phyloP scores from a whole-genome alignment of 2,888 invertebrate genomes.

The Scaptomyza caliginosa region DNA sequence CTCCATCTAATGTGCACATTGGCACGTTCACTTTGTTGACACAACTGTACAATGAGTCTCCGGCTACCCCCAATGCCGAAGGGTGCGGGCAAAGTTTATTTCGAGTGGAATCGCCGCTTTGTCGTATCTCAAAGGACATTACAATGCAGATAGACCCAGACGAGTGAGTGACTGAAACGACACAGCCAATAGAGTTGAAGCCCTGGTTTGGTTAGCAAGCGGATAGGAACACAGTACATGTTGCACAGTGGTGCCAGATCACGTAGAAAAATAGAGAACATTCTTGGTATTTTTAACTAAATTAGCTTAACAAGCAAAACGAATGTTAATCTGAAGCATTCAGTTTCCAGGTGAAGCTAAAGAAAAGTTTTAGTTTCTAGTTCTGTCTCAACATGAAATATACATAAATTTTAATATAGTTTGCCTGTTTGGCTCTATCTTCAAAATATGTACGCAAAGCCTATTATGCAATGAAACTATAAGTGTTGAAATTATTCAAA shows the following conservation, averaged over 20 bases:
- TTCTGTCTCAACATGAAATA: too few species aligned
- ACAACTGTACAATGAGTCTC: constrained; percentile 65
- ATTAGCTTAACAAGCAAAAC: neutral
- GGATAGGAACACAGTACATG: constrained; percentile 8
- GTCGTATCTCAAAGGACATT: constrained; percentile 77
- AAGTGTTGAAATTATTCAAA: too few species aligned
- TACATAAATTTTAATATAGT: too few species aligned
- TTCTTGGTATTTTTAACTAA: too few species aligned
- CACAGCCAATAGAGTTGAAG: constrained; percentile 53
- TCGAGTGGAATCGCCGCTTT: constrained; percentile 78
- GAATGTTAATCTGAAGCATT: neutral
- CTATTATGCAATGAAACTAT: too few species aligned
- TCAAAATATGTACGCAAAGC: too few species aligned
- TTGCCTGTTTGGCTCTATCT: too few species aligned
- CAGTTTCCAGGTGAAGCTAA: neutral
- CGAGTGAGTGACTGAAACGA: constrained; percentile 70
- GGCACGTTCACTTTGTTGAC: constrained; percentile 78
- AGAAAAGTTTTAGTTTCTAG: too few species aligned
- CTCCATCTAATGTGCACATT: constrained; percentile 77
- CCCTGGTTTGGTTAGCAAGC: constrained; percentile 37
- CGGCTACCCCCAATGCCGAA: neutral
- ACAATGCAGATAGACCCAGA: constrained; percentile 76
- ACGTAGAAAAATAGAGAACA: neutral
- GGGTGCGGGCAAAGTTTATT: constrained; percentile 66
- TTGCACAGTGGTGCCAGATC: constrained; percentile 31